phyloP scores from a whole-genome alignment of 2,888 invertebrate species.

The Caenorhabditis sp. region DNA sequence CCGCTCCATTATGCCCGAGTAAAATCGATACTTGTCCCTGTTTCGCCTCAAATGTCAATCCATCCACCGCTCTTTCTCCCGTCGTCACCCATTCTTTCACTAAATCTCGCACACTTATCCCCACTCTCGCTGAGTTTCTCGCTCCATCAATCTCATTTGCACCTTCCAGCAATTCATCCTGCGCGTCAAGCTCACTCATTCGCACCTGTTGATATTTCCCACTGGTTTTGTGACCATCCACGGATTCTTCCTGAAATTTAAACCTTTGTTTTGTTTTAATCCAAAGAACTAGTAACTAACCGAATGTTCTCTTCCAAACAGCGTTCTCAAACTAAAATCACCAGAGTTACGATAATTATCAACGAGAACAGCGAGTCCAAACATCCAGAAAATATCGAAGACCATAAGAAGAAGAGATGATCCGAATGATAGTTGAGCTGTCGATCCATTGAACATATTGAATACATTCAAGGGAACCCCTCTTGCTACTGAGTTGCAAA shows the following conservation, averaged over 20 bases:
- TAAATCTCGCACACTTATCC: slow-evolving; percentile 54
- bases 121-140: slow-evolving; percentile 44
- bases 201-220: background rate
- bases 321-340: slow-evolving; percentile 45
- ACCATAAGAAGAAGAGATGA: slow-evolving; percentile 62
- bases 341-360: slow-evolving; percentile 30
- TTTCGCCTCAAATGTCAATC: slow-evolving; percentile 60
- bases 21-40: slow-evolving; percentile 67
- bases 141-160: slow-evolving; percentile 54
- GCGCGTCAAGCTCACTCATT: slow-evolving; percentile 23
- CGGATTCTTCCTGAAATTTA: no score
- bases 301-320: no score
- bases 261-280: background rate
- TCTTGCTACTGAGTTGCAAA: slow-evolving; percentile 55
- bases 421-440: slow-evolving; percentile 54
- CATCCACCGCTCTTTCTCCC: slow-evolving; percentile 64
- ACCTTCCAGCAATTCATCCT: slow-evolving; percentile 31
- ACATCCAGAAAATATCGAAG: slow-evolving; percentile 57
- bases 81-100: slow-evolving; percentile 60
- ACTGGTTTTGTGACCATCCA: no score
- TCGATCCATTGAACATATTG: slow-evolving; percentile 46
- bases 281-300: no score
- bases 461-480: slow-evolving; percentile 18
- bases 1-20: slow-evolving; percentile 70
- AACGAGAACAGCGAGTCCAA: slow-evolving; percentile 22